Evolutionary conservation across 2,888 invertebrate genomes (phyloP).

Genomic region (Drosophila prostipennis): DNA sequence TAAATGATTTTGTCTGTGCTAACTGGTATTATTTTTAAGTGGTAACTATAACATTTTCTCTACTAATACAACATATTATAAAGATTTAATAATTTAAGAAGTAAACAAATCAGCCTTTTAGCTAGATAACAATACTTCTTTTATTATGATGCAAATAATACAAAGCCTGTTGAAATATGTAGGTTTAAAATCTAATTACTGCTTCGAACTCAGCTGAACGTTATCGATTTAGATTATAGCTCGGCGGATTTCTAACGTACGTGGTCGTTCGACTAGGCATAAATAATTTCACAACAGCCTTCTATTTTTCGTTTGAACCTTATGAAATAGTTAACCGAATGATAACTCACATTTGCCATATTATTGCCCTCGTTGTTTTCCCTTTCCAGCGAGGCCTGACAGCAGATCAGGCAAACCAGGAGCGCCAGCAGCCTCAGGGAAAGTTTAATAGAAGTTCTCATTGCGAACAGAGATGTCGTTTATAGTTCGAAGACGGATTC

Average conservation of each 20-base stretch:
- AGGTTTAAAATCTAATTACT: background rate
- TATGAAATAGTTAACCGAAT: background rate
- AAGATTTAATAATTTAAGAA: too few species aligned
- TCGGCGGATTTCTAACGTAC: background rate
- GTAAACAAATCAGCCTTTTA: too few species aligned
- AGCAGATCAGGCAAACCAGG: conserved; percentile 57
- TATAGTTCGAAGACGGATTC: conserved; percentile 12
- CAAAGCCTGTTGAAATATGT: too few species aligned
- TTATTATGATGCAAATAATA: too few species aligned
- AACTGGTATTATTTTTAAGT: too few species aligned
- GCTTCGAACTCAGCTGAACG: background rate
- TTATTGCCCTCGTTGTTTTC: conserved; percentile 65
- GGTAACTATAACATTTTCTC: too few species aligned
- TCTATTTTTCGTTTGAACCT: conserved; percentile 12
- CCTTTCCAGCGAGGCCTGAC: conserved; percentile 58
- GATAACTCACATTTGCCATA: conserved; percentile 73
- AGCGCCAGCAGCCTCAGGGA: conserved; percentile 45
- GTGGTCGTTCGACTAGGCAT: background rate
- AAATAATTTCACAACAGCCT: conserved; percentile 66
- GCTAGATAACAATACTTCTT: too few species aligned
- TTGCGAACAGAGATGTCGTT: conserved; percentile 14
- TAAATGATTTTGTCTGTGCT: too few species aligned
- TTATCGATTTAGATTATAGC: background rate
- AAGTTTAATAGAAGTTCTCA: conserved; percentile 57
- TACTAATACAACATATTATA: too few species aligned